phyloP scores from a whole-genome alignment of 2,888 invertebrate species.

The Monochamus alternatus region DNA sequence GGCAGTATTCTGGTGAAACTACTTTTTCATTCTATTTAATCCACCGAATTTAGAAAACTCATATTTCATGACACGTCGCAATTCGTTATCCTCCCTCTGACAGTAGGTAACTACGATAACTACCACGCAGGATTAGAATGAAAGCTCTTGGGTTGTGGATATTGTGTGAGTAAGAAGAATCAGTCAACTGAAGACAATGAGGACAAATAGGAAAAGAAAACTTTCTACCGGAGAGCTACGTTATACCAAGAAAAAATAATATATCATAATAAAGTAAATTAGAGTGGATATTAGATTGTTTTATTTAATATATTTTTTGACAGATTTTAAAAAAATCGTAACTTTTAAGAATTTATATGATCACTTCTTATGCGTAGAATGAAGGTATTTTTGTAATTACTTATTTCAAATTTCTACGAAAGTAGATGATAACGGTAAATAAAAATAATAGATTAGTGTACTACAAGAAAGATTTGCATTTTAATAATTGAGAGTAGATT shows the following conservation, averaged over 20 bases:
- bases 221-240: slow-evolving; percentile 12
- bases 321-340: no score
- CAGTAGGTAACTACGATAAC: slow-evolving; percentile 20
- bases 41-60: slow-evolving; percentile 10
- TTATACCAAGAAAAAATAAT: slow-evolving; percentile 10
- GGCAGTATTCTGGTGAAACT: neutral
- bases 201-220: slow-evolving; percentile 26
- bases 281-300: slow-evolving; percentile 17
- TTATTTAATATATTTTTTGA: no score
- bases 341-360: no score
- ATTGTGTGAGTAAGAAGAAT: slow-evolving; percentile 22
- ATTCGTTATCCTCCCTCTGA: slow-evolving; percentile 27
- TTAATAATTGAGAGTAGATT: no score
- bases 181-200: slow-evolving; percentile 26
- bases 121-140: slow-evolving; percentile 19
- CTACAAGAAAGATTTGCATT: no score
- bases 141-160: slow-evolving; percentile 17
- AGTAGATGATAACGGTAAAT: no score
- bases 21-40: slow-evolving; percentile 17
- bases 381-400: no score
- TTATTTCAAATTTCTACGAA: no score
- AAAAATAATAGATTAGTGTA: no score
- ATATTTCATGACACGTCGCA: slow-evolving; percentile 27
- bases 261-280: slow-evolving; percentile 18
- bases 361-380: no score